Conservation (phyloP, 2,888 invertebrate genomes). For the Caenorhabditis uteleia region DNA sequence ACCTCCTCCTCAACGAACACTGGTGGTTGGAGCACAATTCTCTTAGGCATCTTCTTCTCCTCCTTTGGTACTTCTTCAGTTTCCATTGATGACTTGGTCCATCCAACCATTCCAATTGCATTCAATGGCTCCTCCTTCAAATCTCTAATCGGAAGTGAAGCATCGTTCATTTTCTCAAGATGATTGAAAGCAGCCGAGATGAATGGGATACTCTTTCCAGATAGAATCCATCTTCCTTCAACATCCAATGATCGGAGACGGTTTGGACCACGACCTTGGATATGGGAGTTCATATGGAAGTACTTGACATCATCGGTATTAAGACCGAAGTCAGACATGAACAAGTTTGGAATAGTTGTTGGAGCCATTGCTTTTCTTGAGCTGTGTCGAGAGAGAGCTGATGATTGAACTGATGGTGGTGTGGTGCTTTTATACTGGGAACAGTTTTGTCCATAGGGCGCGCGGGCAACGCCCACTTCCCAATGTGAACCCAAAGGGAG, state of each 20-base stretch:
- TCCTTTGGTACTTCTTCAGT: constrained; percentile 22
- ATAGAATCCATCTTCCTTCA: constrained; percentile 59
- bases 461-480: constrained; percentile 35
- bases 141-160: constrained; percentile 52
- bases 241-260: constrained; percentile 61
- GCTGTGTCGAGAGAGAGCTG: background rate
- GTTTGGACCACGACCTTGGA: constrained; percentile 59
- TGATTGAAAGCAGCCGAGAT: constrained; percentile 63
- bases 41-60: constrained; percentile 36
- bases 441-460: constrained; percentile 30
- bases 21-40: constrained; percentile 44
- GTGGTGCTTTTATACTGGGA: no score
- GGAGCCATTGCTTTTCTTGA: constrained; percentile 26
- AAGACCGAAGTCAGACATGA: constrained; percentile 55
- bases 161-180: constrained; percentile 54
- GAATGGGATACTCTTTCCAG: constrained; percentile 57
- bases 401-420: constrained; percentile 27
- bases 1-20: constrained; percentile 53
- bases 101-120: constrained; percentile 60
- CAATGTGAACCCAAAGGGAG: constrained; percentile 12
- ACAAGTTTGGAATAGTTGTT: constrained; percentile 41
- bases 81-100: constrained; percentile 53
- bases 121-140: constrained; percentile 57
- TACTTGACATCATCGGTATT: constrained; percentile 60
- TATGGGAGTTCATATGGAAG: constrained; percentile 55